Evolutionary conservation across 2,888 invertebrate species (phyloP).

Genomic region (Drosophila histrio): DNA sequence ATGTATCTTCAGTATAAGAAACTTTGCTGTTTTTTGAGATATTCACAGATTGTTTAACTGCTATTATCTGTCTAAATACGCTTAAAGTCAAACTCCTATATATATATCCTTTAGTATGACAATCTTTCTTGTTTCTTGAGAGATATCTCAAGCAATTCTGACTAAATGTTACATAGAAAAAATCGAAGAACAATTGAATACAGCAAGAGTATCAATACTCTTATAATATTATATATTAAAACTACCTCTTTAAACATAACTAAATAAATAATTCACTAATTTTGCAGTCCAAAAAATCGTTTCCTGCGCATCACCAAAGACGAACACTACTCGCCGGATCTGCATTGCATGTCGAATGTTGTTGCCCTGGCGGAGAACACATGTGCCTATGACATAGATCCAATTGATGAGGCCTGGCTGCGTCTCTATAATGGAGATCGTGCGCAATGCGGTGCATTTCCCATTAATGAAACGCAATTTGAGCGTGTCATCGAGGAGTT

Average conservation of each 20-base stretch:
- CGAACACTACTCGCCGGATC: conserved; percentile 92
- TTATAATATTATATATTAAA: not conserved
- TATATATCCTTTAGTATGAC: too few relatives aligned
- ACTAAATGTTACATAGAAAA: too few relatives aligned
- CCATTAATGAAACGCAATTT: conserved; percentile 93
- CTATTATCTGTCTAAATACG: too few relatives aligned
- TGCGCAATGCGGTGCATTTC: conserved; percentile 89
- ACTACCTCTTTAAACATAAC: not conserved
- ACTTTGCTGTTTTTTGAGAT: too few relatives aligned
- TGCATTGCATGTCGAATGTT: conserved; percentile 93
- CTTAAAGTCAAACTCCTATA: too few relatives aligned
- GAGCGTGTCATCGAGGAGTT: conserved; percentile 96
- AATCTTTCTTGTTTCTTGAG: too few relatives aligned
- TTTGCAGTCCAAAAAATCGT: conserved; percentile 93
- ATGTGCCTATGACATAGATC: conserved; percentile 97
- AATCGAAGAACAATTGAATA: too few relatives aligned
- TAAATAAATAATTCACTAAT: not conserved
- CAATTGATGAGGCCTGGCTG: conserved; percentile 96
- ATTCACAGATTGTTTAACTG: too few relatives aligned
- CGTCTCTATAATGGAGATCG: conserved; percentile 94
- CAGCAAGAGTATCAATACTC: too few relatives aligned
- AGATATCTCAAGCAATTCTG: too few relatives aligned
- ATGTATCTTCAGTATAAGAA: too few relatives aligned
- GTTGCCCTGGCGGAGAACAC: conserved; percentile 95
- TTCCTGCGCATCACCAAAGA: conserved; percentile 96